Evolutionary conservation across 2,797 vertebrate species (phyloP), one percentile per base, ranked within the genome.

Genomic region (Cygnus olor): DNA sequence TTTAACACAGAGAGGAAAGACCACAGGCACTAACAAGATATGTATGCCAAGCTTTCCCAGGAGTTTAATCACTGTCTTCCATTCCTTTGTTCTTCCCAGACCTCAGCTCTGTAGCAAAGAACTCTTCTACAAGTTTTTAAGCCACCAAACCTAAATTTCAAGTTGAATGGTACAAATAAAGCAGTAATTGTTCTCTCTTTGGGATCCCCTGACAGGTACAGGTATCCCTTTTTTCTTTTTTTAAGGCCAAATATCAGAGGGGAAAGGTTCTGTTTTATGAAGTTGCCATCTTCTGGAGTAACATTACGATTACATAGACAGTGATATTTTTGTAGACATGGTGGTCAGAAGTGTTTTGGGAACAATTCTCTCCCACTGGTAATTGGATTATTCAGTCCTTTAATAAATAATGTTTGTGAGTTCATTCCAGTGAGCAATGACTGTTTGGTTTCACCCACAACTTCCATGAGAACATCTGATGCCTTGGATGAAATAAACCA

Each of bases 381-480:
- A 89, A 80, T 1, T 44, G 32, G 44, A 60, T 77, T 90, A 32
- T 80, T 80, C 53, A 83, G 8, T 74, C 53, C 69, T 68, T 30
- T 83, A 78, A 71, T 77, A 93, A 78, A 34, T 47, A 85, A 56
- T 25, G 22, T 56, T 83, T 34, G 19, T 15, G 20, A 78, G 44
- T 51, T 80, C 69, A 32, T 78, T 90, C 60, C 73, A 76, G 61
- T 88, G 45, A 83, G 65, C 44, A 80, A 56, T 25, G 34, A 74
- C 18, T 82, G 53, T 60, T 93, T 80, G 53, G 45, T 90, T 96
- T 95, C 94, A 89, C 61, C 53, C 90, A 85, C 72, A 90, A 80
- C 38, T 88, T 93, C 36, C 69, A 61, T n/a, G 18, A 71, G 60
- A 65, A 74, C 71, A 94, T 89, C 44, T 90, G 84, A 95, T 78